phyloP scores from a whole-genome alignment of 2,888 invertebrate species.

The Eubasilissa splendida region DNA sequence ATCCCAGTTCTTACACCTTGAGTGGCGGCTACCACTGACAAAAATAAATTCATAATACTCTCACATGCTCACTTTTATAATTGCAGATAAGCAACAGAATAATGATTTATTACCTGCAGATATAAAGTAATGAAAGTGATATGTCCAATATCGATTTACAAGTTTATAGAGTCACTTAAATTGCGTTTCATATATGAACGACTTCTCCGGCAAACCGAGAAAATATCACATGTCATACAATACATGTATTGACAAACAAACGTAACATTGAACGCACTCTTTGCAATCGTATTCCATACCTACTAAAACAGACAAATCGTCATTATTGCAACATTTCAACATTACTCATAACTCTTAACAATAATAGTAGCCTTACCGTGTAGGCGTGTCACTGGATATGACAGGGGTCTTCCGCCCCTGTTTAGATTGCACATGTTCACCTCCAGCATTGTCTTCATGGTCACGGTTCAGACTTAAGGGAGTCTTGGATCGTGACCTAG shows the following conservation, averaged over 20 bases:
- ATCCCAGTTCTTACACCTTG: too few relatives aligned
- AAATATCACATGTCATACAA: background rate
- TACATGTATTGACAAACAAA: too few relatives aligned
- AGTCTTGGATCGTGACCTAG: slow-evolving; percentile 81
- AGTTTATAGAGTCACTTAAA: background rate
- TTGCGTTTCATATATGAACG: background rate
- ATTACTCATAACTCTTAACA: slow-evolving; percentile 12
- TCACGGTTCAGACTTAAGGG: slow-evolving; percentile 77
- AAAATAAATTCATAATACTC: too few relatives aligned
- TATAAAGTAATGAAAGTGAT: too few relatives aligned
- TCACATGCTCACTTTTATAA: too few relatives aligned
- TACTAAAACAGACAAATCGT: background rate
- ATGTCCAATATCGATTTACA: background rate
- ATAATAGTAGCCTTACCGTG: slow-evolving; percentile 65
- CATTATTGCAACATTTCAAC: background rate
- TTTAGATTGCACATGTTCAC: slow-evolving; percentile 69
- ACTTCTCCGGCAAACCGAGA: background rate
- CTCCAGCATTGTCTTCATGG: slow-evolving; percentile 72
- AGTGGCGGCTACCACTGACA: too few relatives aligned
- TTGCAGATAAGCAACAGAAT: too few relatives aligned
- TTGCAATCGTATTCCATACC: background rate
- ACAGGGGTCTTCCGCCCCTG: slow-evolving; percentile 70
- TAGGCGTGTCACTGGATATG: slow-evolving; percentile 68
- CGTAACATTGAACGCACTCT: background rate
- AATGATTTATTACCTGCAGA: too few relatives aligned